phyloP scores from a whole-genome alignment of 1,140 invertebrate genomes.

The Coptotermes formosanus region DNA sequence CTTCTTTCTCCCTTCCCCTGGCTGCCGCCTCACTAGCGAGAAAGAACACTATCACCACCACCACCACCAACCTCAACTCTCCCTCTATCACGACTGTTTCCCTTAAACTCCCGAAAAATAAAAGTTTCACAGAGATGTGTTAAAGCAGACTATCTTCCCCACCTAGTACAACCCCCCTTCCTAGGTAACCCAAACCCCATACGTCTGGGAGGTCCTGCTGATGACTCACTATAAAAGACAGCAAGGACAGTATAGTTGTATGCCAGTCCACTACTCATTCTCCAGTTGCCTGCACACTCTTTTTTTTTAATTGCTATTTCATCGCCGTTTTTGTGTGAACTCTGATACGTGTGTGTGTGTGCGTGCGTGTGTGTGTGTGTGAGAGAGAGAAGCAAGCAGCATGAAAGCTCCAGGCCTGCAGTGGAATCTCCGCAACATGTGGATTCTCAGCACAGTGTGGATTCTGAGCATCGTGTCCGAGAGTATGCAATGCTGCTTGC shows the following conservation, averaged over 20 bases:
- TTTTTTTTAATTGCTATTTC: neutral
- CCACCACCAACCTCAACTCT: no score
- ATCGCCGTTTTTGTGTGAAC: neutral
- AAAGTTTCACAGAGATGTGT: neutral
- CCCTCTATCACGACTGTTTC: neutral
- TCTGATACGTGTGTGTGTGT: neutral
- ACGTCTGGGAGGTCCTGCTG: neutral
- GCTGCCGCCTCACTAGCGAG: neutral
- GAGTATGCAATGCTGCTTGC: no score
- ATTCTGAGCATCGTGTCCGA: no score
- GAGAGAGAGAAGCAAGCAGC: neutral
- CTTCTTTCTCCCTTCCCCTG: conserved; percentile 2
- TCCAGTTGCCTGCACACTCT: conserved; percentile 4
- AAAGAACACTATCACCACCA: neutral
- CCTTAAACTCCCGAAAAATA: conserved; percentile 11
- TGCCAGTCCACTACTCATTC: neutral
- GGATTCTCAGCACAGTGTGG: no score
- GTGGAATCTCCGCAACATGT: neutral
- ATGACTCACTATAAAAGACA: conserved; percentile 27
- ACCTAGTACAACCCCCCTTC: neutral
- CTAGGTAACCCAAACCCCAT: neutral
- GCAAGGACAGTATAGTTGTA: conserved; percentile 5
- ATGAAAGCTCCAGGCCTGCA: neutral
- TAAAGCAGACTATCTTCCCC: neutral
- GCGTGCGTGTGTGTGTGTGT: no score